phyloP scores from a whole-genome alignment of 1,140 invertebrate genomes.

The Probaryconus sp. region DNA sequence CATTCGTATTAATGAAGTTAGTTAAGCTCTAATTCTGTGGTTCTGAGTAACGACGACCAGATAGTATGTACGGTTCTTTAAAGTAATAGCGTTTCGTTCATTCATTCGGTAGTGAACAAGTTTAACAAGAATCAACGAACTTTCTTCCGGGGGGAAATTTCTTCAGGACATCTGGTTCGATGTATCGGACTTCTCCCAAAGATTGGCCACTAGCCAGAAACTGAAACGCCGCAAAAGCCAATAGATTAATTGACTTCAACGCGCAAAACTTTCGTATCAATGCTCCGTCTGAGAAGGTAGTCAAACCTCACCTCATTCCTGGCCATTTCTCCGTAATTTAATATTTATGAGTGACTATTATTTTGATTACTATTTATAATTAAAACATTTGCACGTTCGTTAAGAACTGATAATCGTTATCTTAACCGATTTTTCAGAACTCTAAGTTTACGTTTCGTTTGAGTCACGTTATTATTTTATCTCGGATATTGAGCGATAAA shows the following conservation, averaged over 20 bases:
- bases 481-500: no score
- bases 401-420: no score
- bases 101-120: no score
- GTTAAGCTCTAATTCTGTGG: constrained; percentile 3
- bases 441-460: no score
- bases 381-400: no score
- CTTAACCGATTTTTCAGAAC: no score
- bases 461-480: no score
- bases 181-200: constrained; percentile 50
- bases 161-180: constrained; percentile 54
- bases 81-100: constrained; percentile 5
- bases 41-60: constrained; percentile 3
- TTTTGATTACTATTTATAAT: no score
- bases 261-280: constrained; percentile 11
- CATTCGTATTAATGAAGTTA: constrained; percentile 26
- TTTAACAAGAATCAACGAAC: constrained; percentile 10
- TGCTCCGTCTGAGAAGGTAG: constrained; percentile 1
- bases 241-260: constrained; percentile 68
- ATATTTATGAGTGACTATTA: no score
- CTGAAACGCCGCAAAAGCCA: constrained; percentile 39
- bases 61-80: constrained; percentile 9
- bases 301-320: no score
- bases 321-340: no score
- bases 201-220: constrained; percentile 60
- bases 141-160: constrained; percentile 32